Evolutionary conservation across 53 echinoderm and acorn worm genomes (phyloP), one percentile per base, ranked within the genome.

Genomic region (Holothuria leucospilota): DNA sequence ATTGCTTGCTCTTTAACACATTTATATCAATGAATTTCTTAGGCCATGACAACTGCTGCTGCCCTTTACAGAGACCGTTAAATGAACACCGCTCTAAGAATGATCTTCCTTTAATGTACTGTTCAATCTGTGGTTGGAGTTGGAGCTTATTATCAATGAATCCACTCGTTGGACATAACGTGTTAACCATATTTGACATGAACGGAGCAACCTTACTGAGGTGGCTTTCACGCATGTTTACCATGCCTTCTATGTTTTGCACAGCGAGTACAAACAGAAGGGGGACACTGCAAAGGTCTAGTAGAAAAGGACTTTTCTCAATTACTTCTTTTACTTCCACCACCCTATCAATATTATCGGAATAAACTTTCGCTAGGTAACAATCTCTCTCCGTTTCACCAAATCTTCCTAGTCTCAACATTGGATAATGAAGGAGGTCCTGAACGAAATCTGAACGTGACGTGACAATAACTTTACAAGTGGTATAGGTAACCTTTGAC

Each of bases 241-340:
- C 10, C 20, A 69, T 34, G 10, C 69, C n/a, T 34, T 38, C 69
- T 16, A 69, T 30, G 29, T 69, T 69, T 30, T 69, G 69, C 39
- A 69, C 69, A 16, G 13, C 15, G 30, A 69, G 15, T 39, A 69
- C 69, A 69, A 69, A 69, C 7, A 69, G 69, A 3, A 69, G 69
- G 5, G 69, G 69, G 20, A 69, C 69, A 69, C 18, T 69, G 39
- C 26, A 69, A 69, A 69, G 69, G 20, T 69, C 69, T 34, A 29
- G 26, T 34, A 69, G 29, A 30, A 69, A 69, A 34, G 69, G 69
- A 69, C 29, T 29, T 26, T 69, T 69, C 13, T 69, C 25, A 24
- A 69, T 69, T 23, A 69, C 20, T 69, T 69, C 69, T 39, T 69
- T 69, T 69, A 69, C 38, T 69, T 24, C 69, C 29, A 34, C 69